Evolutionary conservation across 2,888 invertebrate genomes (phyloP).

Genomic region (Allygus modestus): DNA sequence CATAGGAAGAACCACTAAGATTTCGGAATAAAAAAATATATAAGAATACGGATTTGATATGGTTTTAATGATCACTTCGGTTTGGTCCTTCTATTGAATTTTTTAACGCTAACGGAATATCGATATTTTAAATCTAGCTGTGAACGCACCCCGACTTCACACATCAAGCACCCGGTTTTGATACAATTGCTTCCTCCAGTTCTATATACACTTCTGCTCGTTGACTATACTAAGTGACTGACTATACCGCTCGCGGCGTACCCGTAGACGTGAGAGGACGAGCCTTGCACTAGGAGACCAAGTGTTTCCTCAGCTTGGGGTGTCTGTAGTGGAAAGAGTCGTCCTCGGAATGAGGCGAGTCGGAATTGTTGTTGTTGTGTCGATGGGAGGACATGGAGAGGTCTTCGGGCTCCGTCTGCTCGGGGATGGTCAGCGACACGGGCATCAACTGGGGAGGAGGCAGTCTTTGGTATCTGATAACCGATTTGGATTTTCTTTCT

Average conservation of each 20-base stretch:
- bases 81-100: constrained; percentile 28
- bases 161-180: not conserved
- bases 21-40: constrained; percentile 31
- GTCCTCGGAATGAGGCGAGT: constrained; percentile 44
- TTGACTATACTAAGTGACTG: constrained; percentile 42
- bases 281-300: constrained; percentile 39
- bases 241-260: constrained; percentile 45
- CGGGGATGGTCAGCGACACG: constrained; percentile 76
- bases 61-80: constrained; percentile 8
- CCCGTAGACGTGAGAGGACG: constrained; percentile 47
- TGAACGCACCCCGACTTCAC: not conserved
- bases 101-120: not conserved
- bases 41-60: constrained; percentile 22
- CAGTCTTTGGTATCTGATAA: constrained; percentile 74
- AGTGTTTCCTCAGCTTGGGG: constrained; percentile 52
- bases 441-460: constrained; percentile 59
- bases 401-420: constrained; percentile 95
- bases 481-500: constrained; percentile 76
- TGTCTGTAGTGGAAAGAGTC: constrained; percentile 49
- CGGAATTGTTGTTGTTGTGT: constrained; percentile 69
- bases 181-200: not conserved
- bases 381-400: constrained; percentile 82
- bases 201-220: not conserved
- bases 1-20: not conserved
- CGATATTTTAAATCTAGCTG: not conserved